phyloP scores from a whole-genome alignment of 2,888 invertebrate genomes.

The Limenitis camilla region DNA sequence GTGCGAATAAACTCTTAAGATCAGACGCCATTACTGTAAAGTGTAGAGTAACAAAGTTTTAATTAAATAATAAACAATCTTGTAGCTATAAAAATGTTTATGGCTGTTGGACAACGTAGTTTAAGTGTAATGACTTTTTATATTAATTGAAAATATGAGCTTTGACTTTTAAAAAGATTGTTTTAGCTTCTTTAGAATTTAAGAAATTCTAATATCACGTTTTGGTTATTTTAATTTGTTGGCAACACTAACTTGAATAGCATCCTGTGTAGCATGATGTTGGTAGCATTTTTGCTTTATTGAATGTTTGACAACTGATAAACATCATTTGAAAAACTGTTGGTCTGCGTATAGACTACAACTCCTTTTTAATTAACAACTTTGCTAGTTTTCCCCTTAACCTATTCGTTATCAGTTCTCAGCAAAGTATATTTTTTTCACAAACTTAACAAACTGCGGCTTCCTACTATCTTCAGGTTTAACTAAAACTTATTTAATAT shows the following conservation, averaged over 20 bases:
- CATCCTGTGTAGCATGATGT: too few relatives aligned
- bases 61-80: slow-evolving; percentile 7
- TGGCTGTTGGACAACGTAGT: not conserved
- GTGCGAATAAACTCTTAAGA: not conserved
- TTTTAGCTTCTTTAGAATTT: too few relatives aligned
- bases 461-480: not conserved
- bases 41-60: slow-evolving; percentile 4
- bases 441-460: not conserved
- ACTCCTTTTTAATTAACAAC: not conserved
- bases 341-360: too few relatives aligned
- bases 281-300: too few relatives aligned
- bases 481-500: not conserved
- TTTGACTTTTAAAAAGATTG: not conserved
- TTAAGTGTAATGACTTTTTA: not conserved
- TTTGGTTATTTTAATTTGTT: too few relatives aligned
- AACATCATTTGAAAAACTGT: too few relatives aligned
- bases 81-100: not conserved
- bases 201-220: too few relatives aligned
- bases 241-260: too few relatives aligned
- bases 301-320: too few relatives aligned
- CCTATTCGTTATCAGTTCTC: not conserved
- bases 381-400: not conserved
- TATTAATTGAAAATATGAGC: not conserved
- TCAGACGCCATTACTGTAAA: not conserved
- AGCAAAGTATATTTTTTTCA: not conserved